Percentiles rank a stretch among this genome's conserved stretches.
phyloP scores from a whole-genome alignment of 2,113 vertebrate species.

The Hassar affinis region DNA sequence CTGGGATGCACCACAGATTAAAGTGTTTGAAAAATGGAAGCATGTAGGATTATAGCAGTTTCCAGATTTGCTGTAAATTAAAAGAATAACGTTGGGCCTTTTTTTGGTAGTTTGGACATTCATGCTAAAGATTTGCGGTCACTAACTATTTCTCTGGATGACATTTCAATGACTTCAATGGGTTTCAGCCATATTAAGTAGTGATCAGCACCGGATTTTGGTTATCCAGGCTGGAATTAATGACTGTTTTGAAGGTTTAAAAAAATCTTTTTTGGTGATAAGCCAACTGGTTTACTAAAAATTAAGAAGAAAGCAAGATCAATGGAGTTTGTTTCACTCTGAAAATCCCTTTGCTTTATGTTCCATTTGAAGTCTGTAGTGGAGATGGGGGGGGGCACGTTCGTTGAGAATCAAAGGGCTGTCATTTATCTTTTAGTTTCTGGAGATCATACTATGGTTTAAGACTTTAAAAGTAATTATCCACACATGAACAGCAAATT shows the following conservation, averaged over 20 bases:
- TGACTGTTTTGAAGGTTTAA: constrained; percentile 67
- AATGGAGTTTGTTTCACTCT: constrained; percentile 68
- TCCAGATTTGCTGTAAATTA: constrained; percentile 29
- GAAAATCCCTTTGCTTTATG: constrained; percentile 71
- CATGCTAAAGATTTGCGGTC: not conserved
- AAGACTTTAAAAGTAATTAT: constrained; percentile 57
- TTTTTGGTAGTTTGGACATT: constrained; percentile 21
- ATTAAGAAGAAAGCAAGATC: constrained; percentile 74
- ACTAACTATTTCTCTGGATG: constrained; percentile 55
- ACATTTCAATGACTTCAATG: constrained; percentile 38
- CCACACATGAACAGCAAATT: constrained; percentile 47
- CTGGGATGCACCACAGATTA: not conserved
- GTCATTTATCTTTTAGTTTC: constrained; percentile 62
- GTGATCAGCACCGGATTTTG: constrained; percentile 65
- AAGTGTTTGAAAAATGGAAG: not conserved
- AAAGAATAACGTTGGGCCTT: constrained; percentile 32
- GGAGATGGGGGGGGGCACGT: constrained; percentile 63
- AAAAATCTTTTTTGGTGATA: constrained; percentile 68
- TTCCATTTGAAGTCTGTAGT: constrained; percentile 73
- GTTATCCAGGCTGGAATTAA: constrained; percentile 68
- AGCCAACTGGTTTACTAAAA: constrained; percentile 72
- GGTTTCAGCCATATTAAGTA: constrained; percentile 62
- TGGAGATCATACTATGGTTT: constrained; percentile 63
- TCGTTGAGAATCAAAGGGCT: constrained; percentile 71
- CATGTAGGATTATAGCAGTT: not conserved